These are phyloP conservation scores for Pyralis farinalis DNA, from an alignment of 2,888 invertebrate genomes.

Conservation along the genomic window DNA sequence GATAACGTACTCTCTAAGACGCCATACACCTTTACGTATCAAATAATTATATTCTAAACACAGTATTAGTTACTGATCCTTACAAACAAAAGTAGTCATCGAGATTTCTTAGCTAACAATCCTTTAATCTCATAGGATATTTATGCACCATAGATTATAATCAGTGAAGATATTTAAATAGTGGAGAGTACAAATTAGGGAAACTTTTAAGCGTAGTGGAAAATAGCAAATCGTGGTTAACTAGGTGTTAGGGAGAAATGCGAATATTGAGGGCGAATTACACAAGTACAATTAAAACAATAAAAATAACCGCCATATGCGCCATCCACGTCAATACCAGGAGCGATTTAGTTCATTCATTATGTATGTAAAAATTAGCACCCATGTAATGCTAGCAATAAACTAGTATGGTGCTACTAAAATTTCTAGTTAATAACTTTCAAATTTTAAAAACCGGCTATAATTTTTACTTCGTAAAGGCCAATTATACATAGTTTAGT, in stretches of 20 bases:
- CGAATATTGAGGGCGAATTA: conserved; percentile 18
- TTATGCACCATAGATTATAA: conserved; percentile 59
- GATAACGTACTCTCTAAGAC: conserved; percentile 28
- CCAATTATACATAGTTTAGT: conserved; percentile 33
- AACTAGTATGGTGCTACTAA: conserved; percentile 48
- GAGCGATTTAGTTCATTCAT: conserved; percentile 26
- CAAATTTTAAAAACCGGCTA: conserved; percentile 21
- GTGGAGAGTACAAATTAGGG: conserved; percentile 26
- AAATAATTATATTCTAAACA: conserved; percentile 34
- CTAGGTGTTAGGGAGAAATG: conserved; percentile 24
- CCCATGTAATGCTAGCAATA: conserved; percentile 62
- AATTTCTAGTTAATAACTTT: conserved; percentile 28
- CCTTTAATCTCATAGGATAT: conserved; percentile 49
- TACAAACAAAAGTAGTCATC: conserved; percentile 35
- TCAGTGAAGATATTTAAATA: conserved; percentile 34
- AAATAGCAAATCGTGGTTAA: conserved; percentile 35
- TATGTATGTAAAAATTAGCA: conserved; percentile 54
- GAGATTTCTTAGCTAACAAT: conserved; percentile 43
- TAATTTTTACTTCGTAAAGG: conserved; percentile 27
- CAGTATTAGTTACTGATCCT: conserved; percentile 36
- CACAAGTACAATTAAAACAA: conserved; percentile 14
- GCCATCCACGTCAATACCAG: conserved; percentile 21
- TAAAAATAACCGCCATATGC: conserved; percentile 24
- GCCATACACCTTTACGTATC: conserved; percentile 28
- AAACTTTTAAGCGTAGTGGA: conserved; percentile 37